These are phyloP conservation scores for Penelope pileata DNA, from an alignment of 2,113 vertebrate genomes.

Conservation along the genomic window DNA sequence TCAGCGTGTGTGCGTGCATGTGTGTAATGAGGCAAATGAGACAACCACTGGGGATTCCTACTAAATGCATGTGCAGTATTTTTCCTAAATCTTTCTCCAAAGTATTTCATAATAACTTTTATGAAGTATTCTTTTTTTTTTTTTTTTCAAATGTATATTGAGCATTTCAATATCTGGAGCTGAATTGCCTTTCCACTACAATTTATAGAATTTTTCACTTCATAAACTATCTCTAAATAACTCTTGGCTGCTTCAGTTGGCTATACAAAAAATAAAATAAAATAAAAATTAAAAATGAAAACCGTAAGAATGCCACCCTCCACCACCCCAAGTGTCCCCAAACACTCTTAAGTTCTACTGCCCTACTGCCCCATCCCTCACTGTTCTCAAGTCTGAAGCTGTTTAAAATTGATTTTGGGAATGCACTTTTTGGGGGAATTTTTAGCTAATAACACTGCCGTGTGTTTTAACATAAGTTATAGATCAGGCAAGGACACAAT, in stretches of 20 bases:
- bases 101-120: constrained; percentile 21
- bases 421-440: not conserved
- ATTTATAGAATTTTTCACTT: constrained; percentile 51
- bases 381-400: not conserved
- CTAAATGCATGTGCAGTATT: constrained; percentile 27
- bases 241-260: not conserved
- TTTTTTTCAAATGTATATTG: not conserved
- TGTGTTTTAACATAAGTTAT: constrained; percentile 39
- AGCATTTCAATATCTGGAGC: constrained; percentile 4
- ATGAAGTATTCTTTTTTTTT: not conserved
- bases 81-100: constrained; percentile 40
- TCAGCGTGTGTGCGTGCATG: not conserved
- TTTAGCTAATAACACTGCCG: constrained; percentile 2
- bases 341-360: not conserved
- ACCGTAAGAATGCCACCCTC: not conserved
- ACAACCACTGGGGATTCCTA: constrained; percentile 30
- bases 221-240: constrained; percentile 36
- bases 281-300: fast-evolving
- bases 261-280: not conserved
- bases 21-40: constrained; percentile 46
- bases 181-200: not conserved
- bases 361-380: not conserved
- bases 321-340: not conserved
- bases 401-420: constrained; percentile 16
- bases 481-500: constrained; percentile 2